A percentile compares a stretch with the other conserved stretches of the same genome.
Conservation (phyloP, 1,140 invertebrate genomes). For the Helicorthomorpha holstii region DNA sequence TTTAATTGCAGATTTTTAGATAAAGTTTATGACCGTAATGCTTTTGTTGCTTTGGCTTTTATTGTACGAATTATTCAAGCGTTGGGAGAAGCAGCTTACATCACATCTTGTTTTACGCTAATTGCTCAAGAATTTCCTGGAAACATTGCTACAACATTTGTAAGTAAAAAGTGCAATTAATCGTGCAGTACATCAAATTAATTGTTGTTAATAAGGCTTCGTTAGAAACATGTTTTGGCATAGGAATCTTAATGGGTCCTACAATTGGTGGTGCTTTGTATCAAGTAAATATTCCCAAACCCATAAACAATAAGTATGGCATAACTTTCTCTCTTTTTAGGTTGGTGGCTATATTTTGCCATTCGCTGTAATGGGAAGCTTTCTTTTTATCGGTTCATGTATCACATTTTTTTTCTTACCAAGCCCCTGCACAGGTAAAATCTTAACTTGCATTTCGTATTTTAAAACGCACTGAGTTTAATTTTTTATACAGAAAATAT, state of each 20-base stretch:
- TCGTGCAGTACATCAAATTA: neutral
- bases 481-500: neutral
- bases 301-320: neutral
- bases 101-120: slow-evolving; percentile 81
- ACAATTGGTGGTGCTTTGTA: slow-evolving; percentile 3
- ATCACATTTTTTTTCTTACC: slow-evolving; percentile 56
- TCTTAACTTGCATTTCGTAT: no score
- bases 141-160: slow-evolving; percentile 76
- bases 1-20: neutral
- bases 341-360: slow-evolving; percentile 69
- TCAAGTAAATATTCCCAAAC: neutral
- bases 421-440: no score
- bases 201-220: slow-evolving; percentile 6
- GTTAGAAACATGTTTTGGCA: slow-evolving; percentile 13
- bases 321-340: slow-evolving; percentile 19
- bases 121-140: slow-evolving; percentile 85
- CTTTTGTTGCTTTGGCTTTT: slow-evolving; percentile 74
- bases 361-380: slow-evolving; percentile 61
- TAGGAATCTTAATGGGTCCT: slow-evolving; percentile 8
- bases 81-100: slow-evolving; percentile 74
- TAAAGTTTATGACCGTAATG: slow-evolving; percentile 39
- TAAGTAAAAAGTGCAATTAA: slow-evolving; percentile 30
- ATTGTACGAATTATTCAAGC: slow-evolving; percentile 75
- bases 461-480: no score
- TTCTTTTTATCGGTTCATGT: slow-evolving; percentile 53